Percentiles rank a stretch among this genome's conserved stretches.
Conservation (phyloP, 2,113 vertebrate species). For the Pseudonaja textilis region DNA sequence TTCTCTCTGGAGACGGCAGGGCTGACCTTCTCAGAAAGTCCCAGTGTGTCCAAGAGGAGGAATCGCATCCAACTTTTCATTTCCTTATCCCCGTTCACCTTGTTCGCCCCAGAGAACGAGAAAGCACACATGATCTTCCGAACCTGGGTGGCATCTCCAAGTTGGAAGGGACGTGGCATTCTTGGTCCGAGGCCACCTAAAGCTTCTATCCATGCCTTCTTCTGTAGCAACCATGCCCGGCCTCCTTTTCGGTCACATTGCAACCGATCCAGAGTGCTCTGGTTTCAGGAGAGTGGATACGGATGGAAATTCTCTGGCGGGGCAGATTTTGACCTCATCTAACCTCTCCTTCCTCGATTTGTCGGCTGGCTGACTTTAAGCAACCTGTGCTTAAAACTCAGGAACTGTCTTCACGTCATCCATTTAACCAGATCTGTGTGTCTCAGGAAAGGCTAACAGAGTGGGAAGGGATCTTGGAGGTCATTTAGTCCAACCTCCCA, state of each 20-base stretch:
- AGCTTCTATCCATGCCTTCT: background rate
- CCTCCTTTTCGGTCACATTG: background rate
- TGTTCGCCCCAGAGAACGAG: conserved; percentile 26
- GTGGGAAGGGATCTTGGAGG: too few relatives aligned
- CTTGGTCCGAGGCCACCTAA: background rate
- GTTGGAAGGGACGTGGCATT: conserved; percentile 39
- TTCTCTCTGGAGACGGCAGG: conserved; percentile 40
- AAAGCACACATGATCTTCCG: conserved; percentile 41
- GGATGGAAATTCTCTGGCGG: background rate
- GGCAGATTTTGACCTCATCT: background rate
- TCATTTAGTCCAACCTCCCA: too few relatives aligned
- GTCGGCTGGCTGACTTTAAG: background rate
- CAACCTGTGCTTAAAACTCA: background rate
- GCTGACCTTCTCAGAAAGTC: conserved; percentile 22
- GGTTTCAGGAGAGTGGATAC: background rate
- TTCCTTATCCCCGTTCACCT: conserved; percentile 24
- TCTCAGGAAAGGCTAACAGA: too few relatives aligned
- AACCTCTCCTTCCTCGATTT: background rate
- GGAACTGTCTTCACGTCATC: background rate
- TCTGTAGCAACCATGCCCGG: too few relatives aligned
- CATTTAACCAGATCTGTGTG: background rate
- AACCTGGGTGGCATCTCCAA: conserved; percentile 28
- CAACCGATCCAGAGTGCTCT: background rate
- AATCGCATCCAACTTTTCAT: conserved; percentile 46
- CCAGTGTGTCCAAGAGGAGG: conserved; percentile 24